Evolutionary conservation across 2,113 vertebrate species (phyloP).

Genomic region (Alligator sinensis): DNA sequence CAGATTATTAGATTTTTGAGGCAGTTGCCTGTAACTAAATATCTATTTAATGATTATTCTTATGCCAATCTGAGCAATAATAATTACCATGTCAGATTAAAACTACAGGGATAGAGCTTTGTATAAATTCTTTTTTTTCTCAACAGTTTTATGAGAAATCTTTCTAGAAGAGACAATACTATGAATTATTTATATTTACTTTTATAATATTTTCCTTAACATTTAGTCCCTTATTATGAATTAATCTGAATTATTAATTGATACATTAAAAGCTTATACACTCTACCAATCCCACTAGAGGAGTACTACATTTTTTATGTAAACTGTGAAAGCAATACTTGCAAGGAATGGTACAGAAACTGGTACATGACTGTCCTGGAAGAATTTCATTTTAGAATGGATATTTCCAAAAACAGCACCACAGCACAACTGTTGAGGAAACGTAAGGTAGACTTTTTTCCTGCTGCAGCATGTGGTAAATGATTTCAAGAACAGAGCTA

Average conservation of each 20-base stretch:
- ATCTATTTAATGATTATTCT: conserved; percentile 29
- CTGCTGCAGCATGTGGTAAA: conserved; percentile 24
- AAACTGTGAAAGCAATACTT: conserved; percentile 3
- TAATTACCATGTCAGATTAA: neutral
- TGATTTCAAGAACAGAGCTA: neutral
- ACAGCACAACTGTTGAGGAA: conserved; percentile 23
- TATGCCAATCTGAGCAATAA: conserved; percentile 20
- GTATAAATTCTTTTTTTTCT: conserved; percentile 52
- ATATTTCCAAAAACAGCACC: conserved; percentile 9
- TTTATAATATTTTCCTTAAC: conserved; percentile 51
- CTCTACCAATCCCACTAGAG: neutral
- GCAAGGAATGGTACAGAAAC: neutral
- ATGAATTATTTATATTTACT: conserved; percentile 64
- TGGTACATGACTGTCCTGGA: neutral
- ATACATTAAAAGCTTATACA: conserved; percentile 35
- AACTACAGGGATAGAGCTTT: conserved; percentile 12
- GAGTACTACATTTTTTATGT: neutral
- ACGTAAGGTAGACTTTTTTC: neutral
- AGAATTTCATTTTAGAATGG: neutral
- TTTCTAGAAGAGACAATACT: conserved; percentile 2
- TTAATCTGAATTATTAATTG: conserved; percentile 69
- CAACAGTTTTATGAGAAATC: conserved; percentile 43
- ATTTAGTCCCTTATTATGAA: conserved; percentile 52
- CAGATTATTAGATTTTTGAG: conserved; percentile 36
- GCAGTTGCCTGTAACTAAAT: conserved; percentile 36